Evolutionary conservation across 2,797 vertebrate species (phyloP), one percentile per base, ranked within the genome.

Genomic region (Limnodromus scolopaceus): DNA sequence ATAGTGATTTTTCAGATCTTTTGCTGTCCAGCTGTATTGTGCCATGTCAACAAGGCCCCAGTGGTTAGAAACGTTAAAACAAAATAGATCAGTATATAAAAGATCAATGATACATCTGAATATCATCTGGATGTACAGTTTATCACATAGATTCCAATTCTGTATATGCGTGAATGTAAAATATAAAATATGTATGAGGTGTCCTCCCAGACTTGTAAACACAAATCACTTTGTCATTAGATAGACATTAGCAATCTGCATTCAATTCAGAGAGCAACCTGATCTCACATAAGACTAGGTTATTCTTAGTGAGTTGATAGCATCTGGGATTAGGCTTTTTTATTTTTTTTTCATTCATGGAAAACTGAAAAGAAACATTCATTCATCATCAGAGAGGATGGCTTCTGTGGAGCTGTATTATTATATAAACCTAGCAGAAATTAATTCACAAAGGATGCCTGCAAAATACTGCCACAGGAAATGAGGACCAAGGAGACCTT

Each of bases 391-490:
- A 46, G 60, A 45, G 6, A 16, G 14, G 43, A 89, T 87, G 85
- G 77, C 46, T 97, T 96, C 86, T 96, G 80, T 57, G 10, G 75
- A 93, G 82, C 86, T 94, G 70, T 89, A 65, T 93, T 95, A 95
- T 98, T 97, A 75, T 16, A 92, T 97, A 97, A 97, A 95, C 71
- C 88, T 55, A 87, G 45, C 95, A 89, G 92, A 97, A 97, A 95
- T 97, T 70, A 97, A 96, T 96, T 95, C 88, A 87, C 78, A 82
- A 76, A 96, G 93, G 84, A 94, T 86, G 92, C 87, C 61, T 82
- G 85, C 89, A 90, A 90, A 89, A 83, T 87, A 22, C 30, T 89
- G 83, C 84, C 68, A 34, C 30, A 58, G 84, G 64, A 96, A 96
- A 93, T 75, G 78, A 95, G 76, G 75, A 34, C 72, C 89, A 54